Evolutionary conservation across 2,888 invertebrate species (phyloP), one percentile per base, ranked within the genome.

Genomic region (Cremastinae sp.): DNA sequence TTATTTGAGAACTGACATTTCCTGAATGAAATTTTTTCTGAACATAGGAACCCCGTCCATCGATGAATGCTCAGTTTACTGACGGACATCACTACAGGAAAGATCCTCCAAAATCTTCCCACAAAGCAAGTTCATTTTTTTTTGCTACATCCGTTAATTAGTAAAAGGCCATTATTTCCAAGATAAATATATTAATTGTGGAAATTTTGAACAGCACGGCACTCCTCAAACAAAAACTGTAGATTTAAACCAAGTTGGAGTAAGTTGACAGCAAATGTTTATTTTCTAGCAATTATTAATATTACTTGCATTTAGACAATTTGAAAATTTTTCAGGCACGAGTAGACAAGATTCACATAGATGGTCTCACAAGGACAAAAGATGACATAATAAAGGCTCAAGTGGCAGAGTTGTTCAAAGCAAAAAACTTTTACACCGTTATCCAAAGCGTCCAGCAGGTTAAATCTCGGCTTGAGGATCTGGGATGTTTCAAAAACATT

Each of bases 401-500:
- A 28, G 94, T 98, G 0, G 91, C 93, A 69, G 95, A 96, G 7
- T 91, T 99, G 14, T 97, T 98, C 90, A 93, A 93, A 79, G 96
- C 96, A 0, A 91, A 92, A 5, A 96, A 96, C 90, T 97, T 99
- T 87, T 94, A 96, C 87, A 96, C 98, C 86, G 95, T 97, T 77
- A 93, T 95, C 81, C 83, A 94, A 28, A 92, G 93, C 79, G 93
- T 94, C 0, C 93, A 94, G 84, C 92, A 91, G 91, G 94, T 93
- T 82, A 93, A 95, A 62, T 91, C 93, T 14, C 95, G 95, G 79
- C 91, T 98, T 69, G 95, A 96, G 85, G 93, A 94, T 62, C 91
- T 98, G 82, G 98, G 97, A 3, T 96, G 98, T 85, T 98, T 98
- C 90, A 95, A 95, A 74, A 94, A 95, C 83, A 94, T 98, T 62